A percentile compares a stretch with the other conserved stretches of the same genome.
Evolutionary conservation across 2,888 invertebrate species (phyloP).

Genomic region (Erebia ligea): DNA sequence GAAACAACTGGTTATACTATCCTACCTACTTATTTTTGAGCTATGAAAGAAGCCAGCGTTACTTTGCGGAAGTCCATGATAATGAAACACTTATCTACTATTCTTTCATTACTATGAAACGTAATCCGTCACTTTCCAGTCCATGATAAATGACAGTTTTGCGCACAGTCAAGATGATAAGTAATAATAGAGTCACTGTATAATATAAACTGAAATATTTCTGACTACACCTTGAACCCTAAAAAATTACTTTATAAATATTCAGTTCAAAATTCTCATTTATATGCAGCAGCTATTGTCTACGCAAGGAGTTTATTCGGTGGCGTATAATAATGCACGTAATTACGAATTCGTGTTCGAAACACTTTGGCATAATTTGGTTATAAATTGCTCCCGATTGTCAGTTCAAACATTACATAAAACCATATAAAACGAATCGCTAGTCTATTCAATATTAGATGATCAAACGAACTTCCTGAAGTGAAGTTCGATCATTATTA

Average conservation of each 20-base stretch:
- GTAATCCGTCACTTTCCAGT: too few species aligned
- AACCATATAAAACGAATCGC: slow-evolving; percentile 8
- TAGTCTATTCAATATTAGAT: slow-evolving; percentile 18
- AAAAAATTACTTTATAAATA: slow-evolving; percentile 45
- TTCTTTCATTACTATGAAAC: too few species aligned
- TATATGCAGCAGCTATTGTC: slow-evolving; percentile 37
- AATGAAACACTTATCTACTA: too few species aligned
- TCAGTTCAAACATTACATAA: slow-evolving; percentile 4
- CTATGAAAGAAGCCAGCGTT: too few species aligned
- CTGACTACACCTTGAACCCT: neutral
- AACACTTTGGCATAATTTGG: slow-evolving; percentile 28
- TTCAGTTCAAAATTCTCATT: slow-evolving; percentile 43
- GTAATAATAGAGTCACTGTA: too few species aligned
- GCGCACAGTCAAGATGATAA: too few species aligned
- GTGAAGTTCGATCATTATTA: too few species aligned
- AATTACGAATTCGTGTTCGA: slow-evolving; percentile 31
- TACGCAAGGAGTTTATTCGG: slow-evolving; percentile 34
- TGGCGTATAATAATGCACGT: slow-evolving; percentile 33
- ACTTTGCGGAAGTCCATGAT: too few species aligned
- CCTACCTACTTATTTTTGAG: too few species aligned
- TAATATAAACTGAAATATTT: neutral
- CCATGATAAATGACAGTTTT: too few species aligned
- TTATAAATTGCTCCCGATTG: slow-evolving; percentile 31
- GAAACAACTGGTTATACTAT: too few species aligned
- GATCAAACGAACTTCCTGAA: too few species aligned